These are phyloP conservation scores for Iphiclides podalirius DNA, from an alignment of 2,888 invertebrate genomes.

Conservation along the genomic window DNA sequence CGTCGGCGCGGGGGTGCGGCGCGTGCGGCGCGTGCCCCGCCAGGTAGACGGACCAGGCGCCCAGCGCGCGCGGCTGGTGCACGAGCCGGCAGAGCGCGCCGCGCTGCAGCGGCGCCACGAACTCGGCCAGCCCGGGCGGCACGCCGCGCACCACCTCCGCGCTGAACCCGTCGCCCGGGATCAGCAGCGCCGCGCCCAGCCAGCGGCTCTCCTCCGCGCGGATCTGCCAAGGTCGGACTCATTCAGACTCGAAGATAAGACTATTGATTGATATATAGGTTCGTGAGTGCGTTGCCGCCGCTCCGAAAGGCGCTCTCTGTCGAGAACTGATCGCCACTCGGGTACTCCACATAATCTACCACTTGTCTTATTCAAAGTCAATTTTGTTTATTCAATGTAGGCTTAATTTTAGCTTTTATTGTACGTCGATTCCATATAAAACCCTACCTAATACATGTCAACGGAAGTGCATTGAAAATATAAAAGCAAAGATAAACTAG, in stretches of 20 bases:
- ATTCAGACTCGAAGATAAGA: background rate
- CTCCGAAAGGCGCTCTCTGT: too few species aligned
- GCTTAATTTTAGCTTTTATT: too few species aligned
- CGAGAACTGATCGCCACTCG: too few species aligned
- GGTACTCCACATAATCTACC: too few species aligned
- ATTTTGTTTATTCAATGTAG: too few species aligned
- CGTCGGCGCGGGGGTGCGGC: conserved; percentile 79
- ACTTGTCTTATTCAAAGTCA: too few species aligned
- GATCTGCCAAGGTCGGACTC: too few species aligned
- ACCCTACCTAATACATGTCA: too few species aligned
- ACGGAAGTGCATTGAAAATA: too few species aligned
- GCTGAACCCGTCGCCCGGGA: conserved; percentile 98
- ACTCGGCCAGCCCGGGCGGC: conserved; percentile 94
- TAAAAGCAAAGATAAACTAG: too few species aligned
- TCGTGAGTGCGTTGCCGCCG: too few species aligned
- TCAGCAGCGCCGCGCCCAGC: conserved; percentile 92
- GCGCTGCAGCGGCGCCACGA: conserved; percentile 89
- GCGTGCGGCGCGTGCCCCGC: conserved; percentile 70
- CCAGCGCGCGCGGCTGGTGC: conserved; percentile 93
- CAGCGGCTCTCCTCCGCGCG: conserved; percentile 95
- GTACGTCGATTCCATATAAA: too few species aligned
- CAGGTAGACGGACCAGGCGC: conserved; percentile 98
- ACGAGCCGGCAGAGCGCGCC: conserved; percentile 94
- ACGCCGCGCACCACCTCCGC: conserved; percentile 97
- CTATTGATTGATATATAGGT: background rate